Evolutionary conservation across 2,888 invertebrate genomes (phyloP).

Genomic region (Drosophila putrida): DNA sequence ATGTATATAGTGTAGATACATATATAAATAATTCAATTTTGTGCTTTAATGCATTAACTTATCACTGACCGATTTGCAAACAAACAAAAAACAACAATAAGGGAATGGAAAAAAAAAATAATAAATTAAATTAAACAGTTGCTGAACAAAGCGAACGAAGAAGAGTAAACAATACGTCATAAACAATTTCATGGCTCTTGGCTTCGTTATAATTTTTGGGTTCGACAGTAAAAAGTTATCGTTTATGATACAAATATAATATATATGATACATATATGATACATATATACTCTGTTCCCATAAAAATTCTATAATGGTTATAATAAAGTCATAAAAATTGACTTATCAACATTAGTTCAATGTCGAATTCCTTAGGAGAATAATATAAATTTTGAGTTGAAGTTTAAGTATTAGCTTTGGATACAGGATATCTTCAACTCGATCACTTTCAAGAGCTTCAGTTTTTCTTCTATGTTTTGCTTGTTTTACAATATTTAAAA

Average conservation of each 20-base stretch:
- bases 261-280: no score
- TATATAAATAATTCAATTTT: constrained; percentile 16
- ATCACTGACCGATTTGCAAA: constrained; percentile 48
- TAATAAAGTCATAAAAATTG: neutral
- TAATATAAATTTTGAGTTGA: neutral
- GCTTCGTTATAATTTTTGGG: neutral
- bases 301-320: neutral
- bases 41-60: constrained; percentile 55
- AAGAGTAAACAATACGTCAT: constrained; percentile 22
- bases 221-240: constrained; percentile 11
- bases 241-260: no score
- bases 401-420: neutral
- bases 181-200: constrained; percentile 21
- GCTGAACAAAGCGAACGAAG: constrained; percentile 31
- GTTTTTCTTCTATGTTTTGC: neutral
- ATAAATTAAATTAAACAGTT: constrained; percentile 40
- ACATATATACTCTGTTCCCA: constrained; percentile 1
- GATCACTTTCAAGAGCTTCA: neutral
- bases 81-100: constrained; percentile 19
- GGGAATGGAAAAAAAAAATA: constrained; percentile 27
- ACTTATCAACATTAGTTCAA: neutral
- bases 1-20: constrained; percentile 5
- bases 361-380: neutral
- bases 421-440: constrained; percentile 6
- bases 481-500: constrained; percentile 24